Evolutionary conservation across 35 echinoderm and acorn worm species (phyloP), one percentile per base, ranked within the genome.

Genomic region (Lytechinus variegatus): DNA sequence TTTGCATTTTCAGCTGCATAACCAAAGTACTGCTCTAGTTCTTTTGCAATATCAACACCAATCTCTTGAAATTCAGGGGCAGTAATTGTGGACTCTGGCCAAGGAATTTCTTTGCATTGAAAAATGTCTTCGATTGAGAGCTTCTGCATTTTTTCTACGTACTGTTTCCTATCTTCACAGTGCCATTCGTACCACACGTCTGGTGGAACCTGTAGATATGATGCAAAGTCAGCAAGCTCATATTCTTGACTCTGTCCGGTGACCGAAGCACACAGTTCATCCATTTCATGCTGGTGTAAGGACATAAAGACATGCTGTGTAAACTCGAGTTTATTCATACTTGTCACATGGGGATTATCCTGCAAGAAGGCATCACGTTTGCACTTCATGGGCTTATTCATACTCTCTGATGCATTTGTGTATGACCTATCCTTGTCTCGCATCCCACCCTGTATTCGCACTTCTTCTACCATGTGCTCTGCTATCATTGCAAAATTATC

Each of bases 361-460:
- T 90, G 88, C 8, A 90, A 90, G 52, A 90, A 90, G 28, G 88
- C 88, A 90, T 90, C 52, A 90, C 88, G 29, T 21, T 90, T 90
- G 88, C 29, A 90, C 8, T 90, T 90, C 88, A 90, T 90, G 52
- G 52, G 33, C 5, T 90, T 90, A 51, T 52, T 90, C 88, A 90
- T 90, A 52, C 88, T 90, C 88, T 90, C 88, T 90, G 88, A 90
- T 90, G 88, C 88, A 1, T 90, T 44, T 52, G 88, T 90, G 52
- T 90, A 90, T 14, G 88, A 90, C 88, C 88, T 90, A 14, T 90
- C 88, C 28, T 90, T 90, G 88, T 90, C 88, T 90, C 27, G 88
- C 88, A 90, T 90, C 21, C 88, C 88, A 89, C 88, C 29, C 28
- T 90, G 3, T 90, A 28, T 52, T 90, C 88, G 3, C 88, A 79